Evolutionary conservation across 2,113 vertebrate genomes (phyloP).

Genomic region (Dasypus novemcinctus): DNA sequence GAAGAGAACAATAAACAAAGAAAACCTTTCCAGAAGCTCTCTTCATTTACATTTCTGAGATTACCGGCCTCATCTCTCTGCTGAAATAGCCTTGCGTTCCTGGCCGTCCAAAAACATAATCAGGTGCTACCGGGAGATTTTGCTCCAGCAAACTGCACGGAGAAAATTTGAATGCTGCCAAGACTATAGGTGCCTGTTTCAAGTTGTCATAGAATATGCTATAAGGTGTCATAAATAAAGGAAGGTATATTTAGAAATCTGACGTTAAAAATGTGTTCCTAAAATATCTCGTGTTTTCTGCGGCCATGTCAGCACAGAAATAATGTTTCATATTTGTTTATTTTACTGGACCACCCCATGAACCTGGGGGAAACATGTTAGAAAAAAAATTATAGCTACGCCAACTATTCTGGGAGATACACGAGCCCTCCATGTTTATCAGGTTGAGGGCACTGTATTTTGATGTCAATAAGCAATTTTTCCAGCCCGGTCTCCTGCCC

Average conservation of each 20-base stretch:
- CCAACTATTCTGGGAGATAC: conserved; percentile 91
- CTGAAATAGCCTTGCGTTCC: conserved; percentile 63
- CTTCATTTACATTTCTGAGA: conserved; percentile 77
- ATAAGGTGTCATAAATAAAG: conserved; percentile 75
- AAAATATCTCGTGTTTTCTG: conserved; percentile 68
- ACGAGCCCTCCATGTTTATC: conserved; percentile 99
- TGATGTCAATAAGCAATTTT: conserved; percentile 99
- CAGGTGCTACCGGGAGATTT: conserved; percentile 50
- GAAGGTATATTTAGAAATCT: conserved; percentile 72
- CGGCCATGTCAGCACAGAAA: conserved; percentile 74
- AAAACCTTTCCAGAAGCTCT: conserved; percentile 59
- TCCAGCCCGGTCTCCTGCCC: conserved; percentile 99
- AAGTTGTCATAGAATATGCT: conserved; percentile 68
- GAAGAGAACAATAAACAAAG: conserved; percentile 74
- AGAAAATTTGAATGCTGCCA: not conserved
- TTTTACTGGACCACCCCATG: conserved; percentile 87
- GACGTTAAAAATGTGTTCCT: conserved; percentile 79
- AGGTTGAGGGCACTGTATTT: conserved; percentile 99
- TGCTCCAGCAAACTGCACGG: conserved; percentile 57
- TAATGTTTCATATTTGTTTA: conserved; percentile 87
- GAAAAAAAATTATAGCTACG: conserved; percentile 88
- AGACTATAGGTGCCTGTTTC: conserved; percentile 71
- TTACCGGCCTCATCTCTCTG: conserved; percentile 64
- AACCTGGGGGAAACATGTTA: conserved; percentile 84
- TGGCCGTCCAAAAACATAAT: conserved; percentile 70